phyloP scores from a whole-genome alignment of 2,113 vertebrate species.

The Chaenocephalus aceratus region DNA sequence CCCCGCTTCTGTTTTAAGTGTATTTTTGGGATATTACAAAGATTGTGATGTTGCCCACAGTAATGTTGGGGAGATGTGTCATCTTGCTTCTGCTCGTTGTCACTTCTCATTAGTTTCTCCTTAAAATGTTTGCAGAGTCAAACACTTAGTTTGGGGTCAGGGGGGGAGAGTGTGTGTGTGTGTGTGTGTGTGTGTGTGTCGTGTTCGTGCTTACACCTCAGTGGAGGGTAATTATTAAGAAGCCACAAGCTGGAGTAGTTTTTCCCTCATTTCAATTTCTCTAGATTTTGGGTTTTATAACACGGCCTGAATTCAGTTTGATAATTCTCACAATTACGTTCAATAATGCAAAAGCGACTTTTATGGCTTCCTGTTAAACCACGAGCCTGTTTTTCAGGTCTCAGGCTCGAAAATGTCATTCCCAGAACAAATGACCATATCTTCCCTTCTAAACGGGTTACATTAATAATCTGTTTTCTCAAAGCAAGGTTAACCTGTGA shows the following conservation, averaged over 20 bases:
- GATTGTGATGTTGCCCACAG: conserved; percentile 57
- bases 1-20: conserved; percentile 54
- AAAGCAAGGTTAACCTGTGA: too few relatives aligned
- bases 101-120: conserved; percentile 56
- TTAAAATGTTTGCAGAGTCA: conserved; percentile 32
- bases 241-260: conserved; percentile 17
- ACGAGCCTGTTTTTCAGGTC: too few relatives aligned
- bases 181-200: too few relatives aligned
- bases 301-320: neutral
- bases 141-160: conserved; percentile 30
- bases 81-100: conserved; percentile 48
- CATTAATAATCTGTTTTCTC: too few relatives aligned
- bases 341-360: neutral
- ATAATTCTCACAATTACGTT: neutral
- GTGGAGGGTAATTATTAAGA: conserved; percentile 38
- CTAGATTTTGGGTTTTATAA: neutral
- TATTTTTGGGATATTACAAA: conserved; percentile 74
- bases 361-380: too few relatives aligned
- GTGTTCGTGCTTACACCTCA: conserved; percentile 38
- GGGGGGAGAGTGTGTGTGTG: conserved; percentile 26
- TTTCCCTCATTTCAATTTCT: neutral
- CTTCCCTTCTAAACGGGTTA: too few relatives aligned
- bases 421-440: too few relatives aligned
- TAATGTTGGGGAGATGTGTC: conserved; percentile 61
- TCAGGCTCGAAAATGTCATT: too few relatives aligned